Base-by-base conservation (phyloP, 2,888 invertebrate species). In the Pharmacophagus antenor region DNA sequence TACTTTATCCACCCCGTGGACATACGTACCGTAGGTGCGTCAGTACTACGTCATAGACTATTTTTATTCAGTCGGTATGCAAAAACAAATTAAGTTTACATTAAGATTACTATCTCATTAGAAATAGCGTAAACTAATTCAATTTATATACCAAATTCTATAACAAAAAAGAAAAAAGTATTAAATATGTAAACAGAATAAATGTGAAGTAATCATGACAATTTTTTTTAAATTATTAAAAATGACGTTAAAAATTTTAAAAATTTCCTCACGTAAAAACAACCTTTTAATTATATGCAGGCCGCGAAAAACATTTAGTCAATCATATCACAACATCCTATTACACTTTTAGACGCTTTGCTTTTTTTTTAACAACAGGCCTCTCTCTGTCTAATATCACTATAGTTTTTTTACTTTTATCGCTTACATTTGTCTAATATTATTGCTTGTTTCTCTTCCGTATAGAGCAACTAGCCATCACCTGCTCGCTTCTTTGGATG, bases 11-110 rank as follows among this genome's bases (percentile, higher is more conserved):
- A 77, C 79, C 70, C 70, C 76, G 73, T 77, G 84, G 84, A 84
- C 85, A 84, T 84, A 84, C 85, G 82, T 82, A 79, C 76, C 71
- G 68, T 75, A 76, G 79, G 80, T 80, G 80, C 74, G 79, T 75
- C 65, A 48, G 58, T 56, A 62, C 61, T 53, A 42, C 50, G 60
- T 55, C 64, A 67, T 66, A 62, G 54, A 64, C 65, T 67, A 67
- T 66, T 66, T 60, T 55, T 65, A 68, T 67, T 64, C 61, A 60
- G 41, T 10, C 4, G 37, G 49, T 52, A 47, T 51, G 12, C 27
- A 47, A 49, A 51, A 51, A 37, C n/a, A 41, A 20, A 47, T 15
- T 3, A 31, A 47, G 7, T 18, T 58, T 21, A 18, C 49, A 37
- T 49, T 41, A 54, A 55, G 47, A 12, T 7, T 37, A 54, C 44